These are phyloP conservation scores for Macrotrachela quadricornifera DNA, from an alignment of 1,140 invertebrate genomes.

Conservation along the genomic window DNA sequence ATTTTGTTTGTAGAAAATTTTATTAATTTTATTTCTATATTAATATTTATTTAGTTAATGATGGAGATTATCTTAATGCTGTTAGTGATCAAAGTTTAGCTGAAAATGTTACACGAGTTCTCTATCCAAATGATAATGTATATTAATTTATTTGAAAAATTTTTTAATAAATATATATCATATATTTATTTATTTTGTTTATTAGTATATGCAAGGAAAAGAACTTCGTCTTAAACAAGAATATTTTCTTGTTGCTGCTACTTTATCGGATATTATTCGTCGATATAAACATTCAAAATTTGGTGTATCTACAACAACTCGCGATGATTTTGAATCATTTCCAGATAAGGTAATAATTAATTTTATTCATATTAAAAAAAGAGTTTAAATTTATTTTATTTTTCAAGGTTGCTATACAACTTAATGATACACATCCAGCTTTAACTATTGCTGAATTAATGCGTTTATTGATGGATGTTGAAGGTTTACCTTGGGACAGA, in stretches of 20 bases:
- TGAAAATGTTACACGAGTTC: conserved; percentile 86
- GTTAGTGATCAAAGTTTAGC: conserved; percentile 73
- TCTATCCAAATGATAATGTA: conserved; percentile 93
- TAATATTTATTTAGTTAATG: conserved; percentile 91
- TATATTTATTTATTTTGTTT: too few species aligned
- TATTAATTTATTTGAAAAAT: conserved; percentile 28
- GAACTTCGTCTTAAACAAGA: conserved; percentile 92
- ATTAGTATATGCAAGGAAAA: conserved; percentile 46
- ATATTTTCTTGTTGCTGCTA: conserved; percentile 94
- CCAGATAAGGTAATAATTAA: conserved; percentile 83
- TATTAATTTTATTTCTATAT: conserved; percentile 34
- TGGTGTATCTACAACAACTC: conserved; percentile 53
- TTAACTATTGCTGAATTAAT: conserved; percentile 92
- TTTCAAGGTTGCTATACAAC: conserved; percentile 51
- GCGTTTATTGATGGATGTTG: conserved; percentile 77
- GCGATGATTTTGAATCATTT: conserved; percentile 66
- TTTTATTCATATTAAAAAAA: too few species aligned
- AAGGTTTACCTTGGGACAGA: conserved; percentile 63
- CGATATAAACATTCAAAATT: conserved; percentile 87
- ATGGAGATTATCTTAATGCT: conserved; percentile 95
- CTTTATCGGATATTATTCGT: conserved; percentile 81
- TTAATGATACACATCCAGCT: conserved; percentile 97
- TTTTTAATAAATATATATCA: too few species aligned
- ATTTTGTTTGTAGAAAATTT: too few species aligned
- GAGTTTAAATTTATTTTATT: too few species aligned